Base-by-base conservation (phyloP, 2,888 invertebrate species). In the Cotesia congregata region DNA sequence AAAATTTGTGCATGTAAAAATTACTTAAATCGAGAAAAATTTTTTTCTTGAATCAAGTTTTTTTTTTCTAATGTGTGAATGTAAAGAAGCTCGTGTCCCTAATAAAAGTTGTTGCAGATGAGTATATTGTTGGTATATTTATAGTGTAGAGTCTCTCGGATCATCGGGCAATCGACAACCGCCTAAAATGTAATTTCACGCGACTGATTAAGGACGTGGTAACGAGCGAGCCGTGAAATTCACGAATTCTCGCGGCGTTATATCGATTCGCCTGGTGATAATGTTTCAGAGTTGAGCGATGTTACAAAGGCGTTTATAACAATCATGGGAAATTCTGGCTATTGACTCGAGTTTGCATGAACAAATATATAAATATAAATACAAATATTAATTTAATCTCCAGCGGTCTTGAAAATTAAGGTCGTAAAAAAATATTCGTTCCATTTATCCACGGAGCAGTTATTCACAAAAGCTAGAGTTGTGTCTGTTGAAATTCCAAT, bases 211-310 rank as follows among this genome's bases (percentile, higher is more conserved):
- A 80, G 81, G 81, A 80, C 80, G 78, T 76, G 80, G 81, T 81
- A 81, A 81, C 81, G 80, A 81, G 80, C 79, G 81, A 81, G 80
- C 80, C 81, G 80, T 81, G 81, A 81, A 81, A 81, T 81, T 81
- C 68, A 39, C 68, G 67, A 73, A 73, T 73, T 67, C 73, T 73
- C 40, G 73, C 50, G 50, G 50, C 50, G 50, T 50, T 50, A 50
- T 30, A 73, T 15, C 67, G 41, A 73, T 65, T 73, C 67, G 38
- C 73, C 65, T 77, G 76, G 73, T 75, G 30, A 30, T 30, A 30
- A 30, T 30, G 77, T 75, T 73, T 73, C 73, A 70, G 76, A 74
- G 65, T 40, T 67, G 67, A 60, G 70, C 50, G 41, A 6, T 30
- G 7, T 69, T 67, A 70, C 72, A 75, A 75, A 69, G 73, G 72